Base-by-base conservation (phyloP, 2,888 invertebrate genomes). In the Bugulina stolonifera region DNA sequence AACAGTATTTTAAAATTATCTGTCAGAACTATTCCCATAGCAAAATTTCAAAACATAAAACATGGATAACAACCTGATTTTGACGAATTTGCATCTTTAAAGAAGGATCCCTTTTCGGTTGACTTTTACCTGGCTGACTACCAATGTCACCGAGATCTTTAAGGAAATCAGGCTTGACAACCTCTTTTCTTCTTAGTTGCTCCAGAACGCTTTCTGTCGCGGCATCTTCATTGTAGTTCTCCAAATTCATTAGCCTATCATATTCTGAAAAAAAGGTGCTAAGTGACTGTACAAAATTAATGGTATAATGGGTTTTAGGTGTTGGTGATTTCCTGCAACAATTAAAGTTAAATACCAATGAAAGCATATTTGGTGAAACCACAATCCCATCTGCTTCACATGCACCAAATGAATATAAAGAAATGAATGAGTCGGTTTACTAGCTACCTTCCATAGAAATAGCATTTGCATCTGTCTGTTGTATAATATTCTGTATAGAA, bases 141-240 rank as follows among this genome's bases (percentile, higher is more conserved):
- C 64, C 64, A 32, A 64, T 64, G 5, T 64, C 64, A 14, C 82
- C 81, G 1, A 81, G 76, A 72, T 81, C 80, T 54, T 77, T 74
- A n/a, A 78, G 77, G 57, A 81, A 76, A 2, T 76, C 75, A n/a
- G 80, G 78, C 69, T 78, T 77, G 1, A 82, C 79, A 25, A 82
- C 76, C 32, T 82, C 79, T 72, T 82, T 83, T 32, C 78, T 76
- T 74, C 81, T 71, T 79, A 83, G 79, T 54, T 77, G 80, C 35
- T 79, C 72, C 72, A 83, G 73, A 22, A 83, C 79, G 3, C 76
- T 75, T 35, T 79, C 77, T 25, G 82, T 81, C 35, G 81, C 78
- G 52, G 76, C 78, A 29, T 75, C 76, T 58, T 81, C 81, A 72
- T 82, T 79, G 71, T 78, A 75, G 52, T 80, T 77, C 55, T 77